Evolutionary conservation across 2,797 vertebrate species (phyloP).

Genomic region (Coccyzus lansbergi): DNA sequence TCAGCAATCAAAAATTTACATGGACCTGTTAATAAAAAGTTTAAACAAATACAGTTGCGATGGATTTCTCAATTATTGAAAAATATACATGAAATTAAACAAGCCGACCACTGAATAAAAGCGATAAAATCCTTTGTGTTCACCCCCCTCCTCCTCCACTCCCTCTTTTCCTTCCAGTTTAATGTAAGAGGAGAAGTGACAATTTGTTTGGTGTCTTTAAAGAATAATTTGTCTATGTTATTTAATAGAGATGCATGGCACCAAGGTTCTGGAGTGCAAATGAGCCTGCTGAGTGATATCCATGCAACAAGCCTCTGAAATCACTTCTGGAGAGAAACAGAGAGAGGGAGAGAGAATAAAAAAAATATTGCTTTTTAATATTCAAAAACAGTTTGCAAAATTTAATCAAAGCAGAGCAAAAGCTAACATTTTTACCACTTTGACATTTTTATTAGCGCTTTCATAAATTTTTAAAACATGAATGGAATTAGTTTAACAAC

Average conservation of each 20-base stretch:
- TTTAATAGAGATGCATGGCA: constrained; percentile 87
- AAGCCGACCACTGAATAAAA: constrained; percentile 54
- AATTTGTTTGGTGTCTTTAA: constrained; percentile 87
- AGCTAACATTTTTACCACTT: constrained; percentile 88
- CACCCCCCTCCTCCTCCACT: constrained; percentile 36
- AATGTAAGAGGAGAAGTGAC: constrained; percentile 81
- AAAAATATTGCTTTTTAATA: constrained; percentile 86
- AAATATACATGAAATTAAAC: constrained; percentile 72
- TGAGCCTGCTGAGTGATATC: constrained; percentile 79
- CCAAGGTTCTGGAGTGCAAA: constrained; percentile 83
- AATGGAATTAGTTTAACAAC: constrained; percentile 85
- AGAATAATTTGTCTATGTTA: constrained; percentile 85
- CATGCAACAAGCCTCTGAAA: constrained; percentile 78
- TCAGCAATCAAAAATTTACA: constrained; percentile 66
- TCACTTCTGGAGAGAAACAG: constrained; percentile 74
- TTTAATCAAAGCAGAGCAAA: constrained; percentile 87
- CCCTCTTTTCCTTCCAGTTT: constrained; percentile 72
- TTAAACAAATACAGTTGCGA: constrained; percentile 66
- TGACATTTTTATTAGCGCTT: constrained; percentile 87
- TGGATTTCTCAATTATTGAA: constrained; percentile 72
- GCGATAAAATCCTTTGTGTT: constrained; percentile 76
- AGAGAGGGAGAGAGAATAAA: constrained; percentile 77
- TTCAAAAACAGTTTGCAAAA: constrained; percentile 88
- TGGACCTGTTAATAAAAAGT: constrained; percentile 68
- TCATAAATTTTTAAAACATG: constrained; percentile 88